Evolutionary conservation across 2,113 vertebrate genomes (phyloP), one percentile per base, ranked within the genome.

Genomic region (Dromaius novaehollandiae): DNA sequence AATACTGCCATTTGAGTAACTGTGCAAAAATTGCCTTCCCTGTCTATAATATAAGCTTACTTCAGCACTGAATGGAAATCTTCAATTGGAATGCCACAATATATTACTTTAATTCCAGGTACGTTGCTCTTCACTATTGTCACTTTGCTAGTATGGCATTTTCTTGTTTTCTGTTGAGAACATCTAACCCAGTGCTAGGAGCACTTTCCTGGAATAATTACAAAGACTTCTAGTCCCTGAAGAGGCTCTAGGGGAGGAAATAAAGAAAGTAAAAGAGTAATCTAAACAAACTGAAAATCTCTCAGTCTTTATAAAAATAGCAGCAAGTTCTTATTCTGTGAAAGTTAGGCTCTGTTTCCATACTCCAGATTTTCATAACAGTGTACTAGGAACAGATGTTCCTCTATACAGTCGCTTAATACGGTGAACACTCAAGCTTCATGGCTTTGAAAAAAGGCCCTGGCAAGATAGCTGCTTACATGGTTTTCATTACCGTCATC

Each of bases 1-100:
- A 88, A 91, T 69, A 80, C 13, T 50, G 55, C 13, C 32, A 80
- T 78, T 71, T 92, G 40, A 68, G 28, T 84, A 94, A 83, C 13
- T 77, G 60, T 40, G 73, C 63, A 86, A 91, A 94, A 95, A 71
- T 51, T 68, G 50, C 40, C 93, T 93, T 95, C 78, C 38, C 40
- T 25, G 63, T 73, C 77, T 53, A 89, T 34, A 87, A 65, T 48
- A 73, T 22, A 88, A 79, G 40, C 26, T 86, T 94, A 60, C 44
- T 87, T 90, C 34, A 91, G 42, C 76, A 73, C 22, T 76, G 81
- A 92, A 86, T 60, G n/a, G 53, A 90, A 96, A 89, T 69, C 21
- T 88, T 94, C 69, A 76, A 36, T 7, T 90, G 65, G 38, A 95
- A 89, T 69, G 40, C 60, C 51, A 70, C 65, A 89, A 46, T n/a